Evolutionary conservation across 2,888 invertebrate genomes (phyloP).

Genomic region (Polietes domitor): DNA sequence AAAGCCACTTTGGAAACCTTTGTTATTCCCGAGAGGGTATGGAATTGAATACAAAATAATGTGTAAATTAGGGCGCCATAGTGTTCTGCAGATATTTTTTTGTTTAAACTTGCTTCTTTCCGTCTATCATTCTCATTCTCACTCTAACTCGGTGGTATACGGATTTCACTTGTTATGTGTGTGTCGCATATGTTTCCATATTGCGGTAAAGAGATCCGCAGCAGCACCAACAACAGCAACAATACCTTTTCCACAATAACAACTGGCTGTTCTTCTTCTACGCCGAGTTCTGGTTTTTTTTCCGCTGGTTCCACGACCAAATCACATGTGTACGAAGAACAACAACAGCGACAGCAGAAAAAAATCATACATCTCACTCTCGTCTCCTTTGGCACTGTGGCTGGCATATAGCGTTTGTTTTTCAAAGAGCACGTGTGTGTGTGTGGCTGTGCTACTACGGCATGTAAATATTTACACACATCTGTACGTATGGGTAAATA

Average conservation of each 20-base stretch:
- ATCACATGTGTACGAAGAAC: conserved; percentile 26
- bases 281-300: not conserved
- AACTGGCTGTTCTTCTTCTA: not conserved
- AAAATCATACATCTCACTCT: conserved; percentile 9
- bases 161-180: not conserved
- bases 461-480: conserved; percentile 13
- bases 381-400: conserved; percentile 6
- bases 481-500: conserved; percentile 5
- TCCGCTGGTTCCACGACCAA: conserved; percentile 16
- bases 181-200: conserved; percentile 21
- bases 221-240: conserved; percentile 32
- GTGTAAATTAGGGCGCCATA: conserved; percentile 75
- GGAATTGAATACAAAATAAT: conserved; percentile 70
- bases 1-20: conserved; percentile 52
- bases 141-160: conserved; percentile 46
- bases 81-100: conserved; percentile 66
- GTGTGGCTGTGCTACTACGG: conserved; percentile 35
- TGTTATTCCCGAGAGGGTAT: conserved; percentile 58
- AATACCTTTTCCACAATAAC: conserved; percentile 20
- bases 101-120: conserved; percentile 23
- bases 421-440: conserved; percentile 47
- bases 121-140: conserved; percentile 12
- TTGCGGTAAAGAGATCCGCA: conserved; percentile 56
- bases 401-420: conserved; percentile 27
- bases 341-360: too few species aligned